Evolutionary conservation across 1,140 invertebrate genomes (phyloP).

Genomic region (Anastatus disparis): DNA sequence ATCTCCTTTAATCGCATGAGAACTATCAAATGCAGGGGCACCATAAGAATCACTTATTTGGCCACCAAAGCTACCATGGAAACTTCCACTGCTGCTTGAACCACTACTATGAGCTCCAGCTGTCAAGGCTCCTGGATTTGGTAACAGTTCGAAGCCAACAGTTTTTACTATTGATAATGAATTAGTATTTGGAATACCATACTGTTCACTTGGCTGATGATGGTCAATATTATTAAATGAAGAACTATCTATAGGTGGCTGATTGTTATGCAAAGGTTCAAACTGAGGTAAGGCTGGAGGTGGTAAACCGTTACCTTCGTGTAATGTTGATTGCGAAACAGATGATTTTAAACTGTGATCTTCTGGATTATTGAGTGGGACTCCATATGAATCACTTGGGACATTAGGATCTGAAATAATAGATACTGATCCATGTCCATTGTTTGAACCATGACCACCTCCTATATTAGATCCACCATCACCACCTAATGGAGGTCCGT

Average conservation of each 20-base stretch:
- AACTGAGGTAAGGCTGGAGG: conserved; percentile 62
- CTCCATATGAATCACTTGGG: conserved; percentile 63
- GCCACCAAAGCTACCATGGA: neutral
- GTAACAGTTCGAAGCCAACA: conserved; percentile 64
- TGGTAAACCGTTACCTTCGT: conserved; percentile 59
- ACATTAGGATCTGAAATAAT: conserved; percentile 47
- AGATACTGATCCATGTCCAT: conserved; percentile 20
- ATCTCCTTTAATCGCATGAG: conserved; percentile 27
- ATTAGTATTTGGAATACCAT: conserved; percentile 44
- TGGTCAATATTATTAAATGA: conserved; percentile 33
- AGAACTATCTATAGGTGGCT: conserved; percentile 41
- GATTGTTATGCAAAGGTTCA: conserved; percentile 59
- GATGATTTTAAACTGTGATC: conserved; percentile 59
- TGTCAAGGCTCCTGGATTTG: conserved; percentile 46
- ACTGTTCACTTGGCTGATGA: conserved; percentile 39
- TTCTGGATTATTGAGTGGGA: conserved; percentile 59
- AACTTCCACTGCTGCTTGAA: neutral
- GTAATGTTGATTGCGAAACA: conserved; percentile 49
- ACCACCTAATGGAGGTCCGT: conserved; percentile 50
- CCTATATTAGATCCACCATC: neutral
- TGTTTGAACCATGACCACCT: neutral
- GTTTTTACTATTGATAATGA: conserved; percentile 63
- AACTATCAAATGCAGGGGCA: conserved; percentile 50
- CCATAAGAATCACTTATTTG: conserved; percentile 61
- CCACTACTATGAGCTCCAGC: neutral